Conservation (phyloP, 2,888 invertebrate species). For the Drosophila leonis region DNA sequence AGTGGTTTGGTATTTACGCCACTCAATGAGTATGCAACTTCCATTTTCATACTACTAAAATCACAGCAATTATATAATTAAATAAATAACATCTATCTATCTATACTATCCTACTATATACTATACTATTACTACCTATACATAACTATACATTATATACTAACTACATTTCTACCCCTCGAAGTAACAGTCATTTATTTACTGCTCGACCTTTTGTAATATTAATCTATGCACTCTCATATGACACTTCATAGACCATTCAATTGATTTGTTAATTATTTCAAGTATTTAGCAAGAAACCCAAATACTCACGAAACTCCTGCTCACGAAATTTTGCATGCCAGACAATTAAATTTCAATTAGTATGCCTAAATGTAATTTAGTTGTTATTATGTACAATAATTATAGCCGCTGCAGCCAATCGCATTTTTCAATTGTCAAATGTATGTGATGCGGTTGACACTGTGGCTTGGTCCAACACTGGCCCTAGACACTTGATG, state of each 20-base stretch:
- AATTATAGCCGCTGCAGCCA: constrained; percentile 47
- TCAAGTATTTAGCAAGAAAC: constrained; percentile 44
- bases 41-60: constrained; percentile 28
- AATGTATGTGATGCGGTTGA: constrained; percentile 30
- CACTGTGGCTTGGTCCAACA: constrained; percentile 12
- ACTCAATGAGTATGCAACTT: constrained; percentile 85
- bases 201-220: constrained; percentile 22
- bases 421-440: constrained; percentile 35
- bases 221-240: constrained; percentile 22
- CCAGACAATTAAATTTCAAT: constrained; percentile 70
- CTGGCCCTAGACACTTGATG: constrained; percentile 36
- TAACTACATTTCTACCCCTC: constrained; percentile 7
- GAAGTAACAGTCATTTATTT: constrained; percentile 11
- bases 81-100: not conserved
- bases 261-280: constrained; percentile 72
- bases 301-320: constrained; percentile 18
- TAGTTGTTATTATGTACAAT: constrained; percentile 59
- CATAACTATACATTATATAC: constrained; percentile 32
- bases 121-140: constrained; percentile 26
- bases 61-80: constrained; percentile 15
- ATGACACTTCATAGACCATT: constrained; percentile 53
- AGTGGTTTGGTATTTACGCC: constrained; percentile 85
- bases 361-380: constrained; percentile 68
- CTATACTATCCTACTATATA: not conserved
- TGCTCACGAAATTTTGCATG: constrained; percentile 48